Conservation (phyloP, 2,888 invertebrate genomes). For the Elgonia sp. region DNA sequence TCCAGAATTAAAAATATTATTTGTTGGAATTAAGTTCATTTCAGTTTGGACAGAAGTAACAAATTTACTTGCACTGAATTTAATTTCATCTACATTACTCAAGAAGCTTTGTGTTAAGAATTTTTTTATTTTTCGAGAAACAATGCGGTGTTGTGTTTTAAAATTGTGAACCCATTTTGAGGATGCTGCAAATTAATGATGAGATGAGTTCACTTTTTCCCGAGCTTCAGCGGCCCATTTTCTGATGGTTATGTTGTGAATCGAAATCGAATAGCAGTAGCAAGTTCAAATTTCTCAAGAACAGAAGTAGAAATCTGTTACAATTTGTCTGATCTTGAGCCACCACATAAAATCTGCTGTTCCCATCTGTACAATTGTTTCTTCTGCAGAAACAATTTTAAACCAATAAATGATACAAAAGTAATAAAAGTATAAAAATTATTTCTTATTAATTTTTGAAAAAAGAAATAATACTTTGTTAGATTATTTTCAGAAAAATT, state of each 20-base stretch:
- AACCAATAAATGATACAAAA: too few relatives aligned
- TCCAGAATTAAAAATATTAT: conserved; percentile 51
- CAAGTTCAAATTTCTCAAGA: not conserved
- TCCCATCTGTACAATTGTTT: conserved; percentile 7
- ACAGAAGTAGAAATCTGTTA: not conserved
- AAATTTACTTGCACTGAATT: conserved; percentile 23
- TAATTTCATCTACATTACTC: conserved; percentile 29
- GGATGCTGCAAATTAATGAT: not conserved
- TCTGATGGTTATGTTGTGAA: not conserved
- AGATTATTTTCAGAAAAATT: too few relatives aligned
- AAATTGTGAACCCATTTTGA: conserved; percentile 19
- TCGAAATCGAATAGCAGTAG: not conserved
- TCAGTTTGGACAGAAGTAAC: conserved; percentile 16
- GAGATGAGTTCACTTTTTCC: not conserved
- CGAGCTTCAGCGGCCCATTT: not conserved
- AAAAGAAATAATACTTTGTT: too few relatives aligned
- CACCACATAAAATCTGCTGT: not conserved
- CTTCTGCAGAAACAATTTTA: too few relatives aligned
- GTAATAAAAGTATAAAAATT: too few relatives aligned
- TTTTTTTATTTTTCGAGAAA: conserved; percentile 74
- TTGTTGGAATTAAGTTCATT: not conserved
- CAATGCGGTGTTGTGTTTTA: conserved; percentile 65
- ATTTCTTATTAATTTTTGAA: too few relatives aligned
- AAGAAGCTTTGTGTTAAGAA: conserved; percentile 62
- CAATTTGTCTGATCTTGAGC: not conserved